These are phyloP conservation scores for Acrossocheilus fasciatus DNA, from an alignment of 2,797 vertebrate genomes.

Conservation along the genomic window DNA sequence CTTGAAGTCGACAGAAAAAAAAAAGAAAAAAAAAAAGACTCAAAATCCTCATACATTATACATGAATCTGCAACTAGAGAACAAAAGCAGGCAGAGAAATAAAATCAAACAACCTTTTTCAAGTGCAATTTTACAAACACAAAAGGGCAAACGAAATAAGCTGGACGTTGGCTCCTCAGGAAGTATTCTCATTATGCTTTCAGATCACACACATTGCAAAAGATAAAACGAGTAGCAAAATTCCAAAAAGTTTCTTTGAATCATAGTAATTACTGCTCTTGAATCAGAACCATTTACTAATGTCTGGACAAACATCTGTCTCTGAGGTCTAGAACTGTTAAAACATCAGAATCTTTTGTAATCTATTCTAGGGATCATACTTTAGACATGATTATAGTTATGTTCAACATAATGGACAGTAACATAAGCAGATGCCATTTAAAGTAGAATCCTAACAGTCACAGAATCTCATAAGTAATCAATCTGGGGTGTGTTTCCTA, in stretches of 20 bases:
- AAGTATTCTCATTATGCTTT: constrained; percentile 10
- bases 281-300: constrained; percentile 8
- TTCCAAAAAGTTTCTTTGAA: constrained; percentile 1
- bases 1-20: constrained; percentile 64
- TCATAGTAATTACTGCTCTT: background rate
- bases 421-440: background rate
- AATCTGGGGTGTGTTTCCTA: background rate
- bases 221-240: constrained; percentile 19
- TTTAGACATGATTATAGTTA: constrained; percentile 61
- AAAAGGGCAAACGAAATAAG: constrained; percentile 45
- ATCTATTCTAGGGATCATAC: constrained; percentile 63
- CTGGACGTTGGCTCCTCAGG: background rate
- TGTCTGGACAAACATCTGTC: constrained; percentile 17
- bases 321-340: constrained; percentile 54
- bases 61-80: constrained; percentile 78
- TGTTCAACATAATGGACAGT: background rate
- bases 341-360: constrained; percentile 60
- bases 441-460: background rate
- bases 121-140: constrained; percentile 73
- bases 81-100: constrained; percentile 70
- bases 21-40: constrained; percentile 66
- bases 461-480: background rate
- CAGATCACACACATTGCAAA: background rate
- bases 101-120: constrained; percentile 66
- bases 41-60: constrained; percentile 78